A percentile compares a stretch with the other conserved stretches of the same genome.
Evolutionary conservation across 1,140 invertebrate species (phyloP).

Genomic region (Lepidurus apus): DNA sequence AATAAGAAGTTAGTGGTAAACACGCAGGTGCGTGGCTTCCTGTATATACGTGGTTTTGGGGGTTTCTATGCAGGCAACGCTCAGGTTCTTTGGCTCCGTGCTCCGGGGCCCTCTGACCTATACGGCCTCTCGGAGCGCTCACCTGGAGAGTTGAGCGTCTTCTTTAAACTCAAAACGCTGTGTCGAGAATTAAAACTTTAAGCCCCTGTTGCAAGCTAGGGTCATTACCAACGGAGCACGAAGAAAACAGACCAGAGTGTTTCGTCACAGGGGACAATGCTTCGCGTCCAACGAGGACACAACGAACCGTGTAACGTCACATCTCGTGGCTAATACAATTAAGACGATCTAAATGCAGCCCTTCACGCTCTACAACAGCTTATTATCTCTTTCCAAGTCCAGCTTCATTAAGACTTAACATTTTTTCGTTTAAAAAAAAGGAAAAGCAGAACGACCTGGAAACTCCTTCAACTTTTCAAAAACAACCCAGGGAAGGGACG

Average conservation of each 20-base stretch:
- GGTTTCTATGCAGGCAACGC: not conserved
- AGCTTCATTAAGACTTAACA: not conserved
- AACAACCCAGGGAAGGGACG: not conserved
- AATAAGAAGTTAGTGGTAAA: constrained; percentile 19
- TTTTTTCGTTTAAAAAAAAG: no score
- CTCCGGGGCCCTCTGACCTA: constrained; percentile 20
- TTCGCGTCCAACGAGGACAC: not conserved
- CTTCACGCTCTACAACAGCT: constrained; percentile 18
- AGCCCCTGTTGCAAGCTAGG: not conserved
- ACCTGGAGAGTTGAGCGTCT: constrained; percentile 5
- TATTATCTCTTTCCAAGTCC: not conserved
- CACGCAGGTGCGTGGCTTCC: constrained; percentile 20
- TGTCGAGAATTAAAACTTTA: not conserved
- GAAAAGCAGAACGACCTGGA: not conserved
- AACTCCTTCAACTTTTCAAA: not conserved
- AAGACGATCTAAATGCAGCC: not conserved
- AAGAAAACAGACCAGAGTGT: not conserved
- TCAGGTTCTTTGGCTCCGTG: constrained; percentile 20
- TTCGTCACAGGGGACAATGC: not conserved
- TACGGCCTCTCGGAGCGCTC: constrained; percentile 11
- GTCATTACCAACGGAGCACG: not conserved
- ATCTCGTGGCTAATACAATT: constrained; percentile 19
- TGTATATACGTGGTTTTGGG: constrained; percentile 3
- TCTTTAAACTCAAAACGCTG: not conserved
- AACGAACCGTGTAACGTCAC: constrained; percentile 15